Conservation (phyloP, 1,140 invertebrate genomes). For the Condylostylus longicornis region DNA sequence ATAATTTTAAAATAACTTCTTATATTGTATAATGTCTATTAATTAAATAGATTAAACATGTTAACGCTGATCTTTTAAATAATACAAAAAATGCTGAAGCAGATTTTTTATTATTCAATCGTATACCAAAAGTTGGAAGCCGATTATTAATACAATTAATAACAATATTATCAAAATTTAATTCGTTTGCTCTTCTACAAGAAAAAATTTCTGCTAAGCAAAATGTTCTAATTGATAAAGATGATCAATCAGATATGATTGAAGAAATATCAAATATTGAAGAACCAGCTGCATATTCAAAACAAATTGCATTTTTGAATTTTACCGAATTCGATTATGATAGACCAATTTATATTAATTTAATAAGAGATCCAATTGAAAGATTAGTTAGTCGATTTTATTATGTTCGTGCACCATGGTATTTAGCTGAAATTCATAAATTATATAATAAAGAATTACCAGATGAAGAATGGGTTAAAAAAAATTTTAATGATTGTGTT, state of each 20-base stretch:
- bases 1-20: no score
- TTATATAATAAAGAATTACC: slow-evolving; percentile 64
- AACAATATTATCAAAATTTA: slow-evolving; percentile 50
- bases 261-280: slow-evolving; percentile 36
- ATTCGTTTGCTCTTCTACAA: slow-evolving; percentile 64
- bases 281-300: slow-evolving; percentile 47
- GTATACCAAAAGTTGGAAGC: slow-evolving; percentile 70
- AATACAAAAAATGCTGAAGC: slow-evolving; percentile 56
- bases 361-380: slow-evolving; percentile 76
- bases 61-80: slow-evolving; percentile 42
- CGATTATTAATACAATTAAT: slow-evolving; percentile 80
- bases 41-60: slow-evolving; percentile 19
- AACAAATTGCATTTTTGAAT: slow-evolving; percentile 67
- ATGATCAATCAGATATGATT: slow-evolving; percentile 49
- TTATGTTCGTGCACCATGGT: slow-evolving; percentile 65
- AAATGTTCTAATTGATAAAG: slow-evolving; percentile 35
- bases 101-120: slow-evolving; percentile 74
- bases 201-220: slow-evolving; percentile 70
- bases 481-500: slow-evolving; percentile 79
- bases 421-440: slow-evolving; percentile 68
- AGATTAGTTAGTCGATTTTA: slow-evolving; percentile 84
- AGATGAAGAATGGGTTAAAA: slow-evolving; percentile 68
- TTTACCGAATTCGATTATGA: slow-evolving; percentile 56
- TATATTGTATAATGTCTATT: no score
- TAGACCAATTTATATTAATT: slow-evolving; percentile 74